Evolutionary conservation across 2,113 vertebrate species (phyloP).

Genomic region (Nesoenas mayeri): DNA sequence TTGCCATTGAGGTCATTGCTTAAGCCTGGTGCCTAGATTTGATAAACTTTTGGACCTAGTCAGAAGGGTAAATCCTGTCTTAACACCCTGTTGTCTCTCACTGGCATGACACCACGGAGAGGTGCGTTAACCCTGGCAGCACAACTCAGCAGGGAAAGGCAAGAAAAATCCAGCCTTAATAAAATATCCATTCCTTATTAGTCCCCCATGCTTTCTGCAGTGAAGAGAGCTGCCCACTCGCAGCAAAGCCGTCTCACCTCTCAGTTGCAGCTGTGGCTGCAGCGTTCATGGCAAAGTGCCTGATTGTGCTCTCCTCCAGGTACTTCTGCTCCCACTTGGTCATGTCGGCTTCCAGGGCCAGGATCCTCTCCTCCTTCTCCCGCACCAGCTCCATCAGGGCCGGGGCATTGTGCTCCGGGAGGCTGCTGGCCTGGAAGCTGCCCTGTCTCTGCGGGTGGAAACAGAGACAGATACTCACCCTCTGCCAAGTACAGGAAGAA

Average conservation of each 20-base stretch:
- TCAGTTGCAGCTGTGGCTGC: conserved; percentile 75
- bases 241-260: conserved; percentile 67
- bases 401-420: conserved; percentile 75
- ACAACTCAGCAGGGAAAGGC: not conserved
- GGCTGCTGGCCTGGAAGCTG: conserved; percentile 56
- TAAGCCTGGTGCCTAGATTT: not conserved
- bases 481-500: not conserved
- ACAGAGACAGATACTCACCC: not conserved
- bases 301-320: conserved; percentile 85
- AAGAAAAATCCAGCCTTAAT: not conserved
- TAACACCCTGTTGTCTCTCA: not conserved
- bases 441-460: conserved; percentile 76
- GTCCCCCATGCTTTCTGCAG: not conserved
- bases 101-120: accelerated
- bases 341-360: conserved; percentile 86
- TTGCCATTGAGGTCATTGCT: not conserved
- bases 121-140: accelerated
- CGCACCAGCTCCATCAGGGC: conserved; percentile 84
- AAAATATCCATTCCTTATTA: not conserved
- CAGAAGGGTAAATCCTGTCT: not conserved
- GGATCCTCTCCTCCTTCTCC: conserved; percentile 87
- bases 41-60: not conserved
- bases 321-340: conserved; percentile 91
- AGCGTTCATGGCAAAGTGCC: conserved; percentile 86
- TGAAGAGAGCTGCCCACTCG: not conserved